These are phyloP conservation scores for Thunnus albacares DNA, from an alignment of 2,797 vertebrate genomes.

Conservation along the genomic window DNA sequence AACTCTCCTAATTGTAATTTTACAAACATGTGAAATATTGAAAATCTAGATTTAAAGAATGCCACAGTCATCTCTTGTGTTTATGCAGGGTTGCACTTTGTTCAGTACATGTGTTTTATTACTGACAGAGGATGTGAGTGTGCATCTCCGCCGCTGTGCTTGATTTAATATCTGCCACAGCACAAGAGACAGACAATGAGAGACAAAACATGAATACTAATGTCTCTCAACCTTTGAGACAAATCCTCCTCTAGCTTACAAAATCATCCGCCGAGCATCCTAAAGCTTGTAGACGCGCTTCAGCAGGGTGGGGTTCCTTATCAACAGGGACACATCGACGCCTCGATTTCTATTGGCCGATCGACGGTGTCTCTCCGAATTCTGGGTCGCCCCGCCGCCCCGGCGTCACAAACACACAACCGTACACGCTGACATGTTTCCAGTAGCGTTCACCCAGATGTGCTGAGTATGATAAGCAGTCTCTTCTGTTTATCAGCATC, in stretches of 20 bases:
- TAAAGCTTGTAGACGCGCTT: not conserved
- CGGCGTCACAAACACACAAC: not conserved
- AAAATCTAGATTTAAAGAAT: not conserved
- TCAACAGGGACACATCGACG: not conserved
- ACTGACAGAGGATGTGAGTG: not conserved
- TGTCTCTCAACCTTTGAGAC: not conserved
- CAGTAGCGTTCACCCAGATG: constrained; percentile 54
- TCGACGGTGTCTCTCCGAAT: not conserved
- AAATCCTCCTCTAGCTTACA: not conserved
- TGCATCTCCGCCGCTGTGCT: not conserved
- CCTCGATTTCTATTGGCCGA: not conserved
- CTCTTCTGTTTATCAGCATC: constrained; percentile 66
- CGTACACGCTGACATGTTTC: not conserved
- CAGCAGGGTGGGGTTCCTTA: not conserved
- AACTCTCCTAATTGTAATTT: too few species aligned
- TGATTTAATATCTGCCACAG: not conserved
- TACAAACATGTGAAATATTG: not conserved
- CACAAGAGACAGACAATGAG: not conserved
- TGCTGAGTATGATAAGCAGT: constrained; percentile 62
- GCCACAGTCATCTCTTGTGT: not conserved
- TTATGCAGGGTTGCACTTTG: not conserved
- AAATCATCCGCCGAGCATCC: not conserved
- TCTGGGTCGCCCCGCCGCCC: not conserved
- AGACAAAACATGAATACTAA: not conserved
- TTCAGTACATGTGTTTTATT: not conserved